A percentile compares a stretch with the other conserved stretches of the same genome.
phyloP scores from a whole-genome alignment of 2,113 vertebrate species.

The Phylloscopus whistleri region DNA sequence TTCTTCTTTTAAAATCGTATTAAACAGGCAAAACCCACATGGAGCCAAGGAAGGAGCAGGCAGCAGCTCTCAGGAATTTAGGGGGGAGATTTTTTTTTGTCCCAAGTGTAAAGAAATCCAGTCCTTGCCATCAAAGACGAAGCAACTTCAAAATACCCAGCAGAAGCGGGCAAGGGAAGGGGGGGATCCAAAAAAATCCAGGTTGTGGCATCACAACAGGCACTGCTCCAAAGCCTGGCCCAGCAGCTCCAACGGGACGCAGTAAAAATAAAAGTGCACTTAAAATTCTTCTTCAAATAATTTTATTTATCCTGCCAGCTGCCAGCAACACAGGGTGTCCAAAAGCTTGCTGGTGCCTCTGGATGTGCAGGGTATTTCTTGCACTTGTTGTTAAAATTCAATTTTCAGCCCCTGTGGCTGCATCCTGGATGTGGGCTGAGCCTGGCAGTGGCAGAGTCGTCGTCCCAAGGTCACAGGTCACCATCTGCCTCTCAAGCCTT shows the following conservation, averaged over 20 bases:
- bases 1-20: background rate
- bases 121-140: background rate
- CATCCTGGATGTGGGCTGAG: background rate
- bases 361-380: background rate
- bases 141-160: background rate
- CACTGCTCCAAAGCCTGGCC: rapidly evolving
- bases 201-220: background rate
- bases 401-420: background rate
- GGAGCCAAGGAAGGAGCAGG: constrained; percentile 28
- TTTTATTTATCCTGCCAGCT: background rate
- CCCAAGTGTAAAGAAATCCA: background rate
- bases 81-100: background rate
- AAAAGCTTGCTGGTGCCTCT: background rate
- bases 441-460: rapidly evolving
- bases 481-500: background rate
- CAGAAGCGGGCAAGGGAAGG: background rate
- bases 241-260: background rate
- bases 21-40: background rate
- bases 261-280: background rate
- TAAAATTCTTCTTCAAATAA: background rate
- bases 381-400: background rate
- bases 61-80: constrained; percentile 43
- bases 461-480: background rate
- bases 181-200: background rate
- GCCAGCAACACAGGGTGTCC: background rate